These are phyloP conservation scores for Xanthorhoe spadicearia DNA, from an alignment of 2,888 invertebrate species.

Conservation along the genomic window DNA sequence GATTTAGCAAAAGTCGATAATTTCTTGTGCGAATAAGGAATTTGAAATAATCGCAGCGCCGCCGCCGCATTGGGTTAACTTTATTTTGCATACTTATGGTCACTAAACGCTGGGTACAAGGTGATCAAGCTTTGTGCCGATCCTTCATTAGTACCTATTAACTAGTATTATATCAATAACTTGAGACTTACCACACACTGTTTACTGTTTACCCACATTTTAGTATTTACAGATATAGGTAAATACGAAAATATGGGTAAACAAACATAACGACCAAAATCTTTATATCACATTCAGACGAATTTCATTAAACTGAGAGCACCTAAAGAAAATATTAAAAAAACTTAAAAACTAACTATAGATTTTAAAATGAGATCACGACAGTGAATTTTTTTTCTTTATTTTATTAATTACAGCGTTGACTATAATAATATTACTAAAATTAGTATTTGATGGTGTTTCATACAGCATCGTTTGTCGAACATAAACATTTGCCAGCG, in stretches of 20 bases:
- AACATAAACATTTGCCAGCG: conserved; percentile 32
- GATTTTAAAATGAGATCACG: no score
- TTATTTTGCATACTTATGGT: neutral
- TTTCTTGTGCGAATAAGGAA: conserved; percentile 43
- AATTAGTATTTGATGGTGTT: neutral
- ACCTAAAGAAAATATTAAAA: no score
- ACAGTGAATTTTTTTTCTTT: no score
- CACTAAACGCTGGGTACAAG: neutral
- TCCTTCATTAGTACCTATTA: no score
- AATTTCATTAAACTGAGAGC: no score
- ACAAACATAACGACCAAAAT: neutral
- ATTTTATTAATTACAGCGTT: neutral
- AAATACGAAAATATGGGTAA: no score
- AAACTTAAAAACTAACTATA: no score
- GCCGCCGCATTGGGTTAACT: conserved; percentile 20
- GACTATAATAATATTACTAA: neutral
- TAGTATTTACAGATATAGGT: no score
- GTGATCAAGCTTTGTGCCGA: neutral
- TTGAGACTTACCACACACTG: neutral
- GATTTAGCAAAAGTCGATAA: conserved; percentile 50
- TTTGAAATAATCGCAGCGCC: conserved; percentile 36
- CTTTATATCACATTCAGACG: no score
- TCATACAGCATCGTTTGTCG: neutral
- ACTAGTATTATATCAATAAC: neutral
- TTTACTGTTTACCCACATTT: no score